Evolutionary conservation across 2,797 vertebrate genomes (phyloP).

Genomic region (Ctenosaura bakeri): DNA sequence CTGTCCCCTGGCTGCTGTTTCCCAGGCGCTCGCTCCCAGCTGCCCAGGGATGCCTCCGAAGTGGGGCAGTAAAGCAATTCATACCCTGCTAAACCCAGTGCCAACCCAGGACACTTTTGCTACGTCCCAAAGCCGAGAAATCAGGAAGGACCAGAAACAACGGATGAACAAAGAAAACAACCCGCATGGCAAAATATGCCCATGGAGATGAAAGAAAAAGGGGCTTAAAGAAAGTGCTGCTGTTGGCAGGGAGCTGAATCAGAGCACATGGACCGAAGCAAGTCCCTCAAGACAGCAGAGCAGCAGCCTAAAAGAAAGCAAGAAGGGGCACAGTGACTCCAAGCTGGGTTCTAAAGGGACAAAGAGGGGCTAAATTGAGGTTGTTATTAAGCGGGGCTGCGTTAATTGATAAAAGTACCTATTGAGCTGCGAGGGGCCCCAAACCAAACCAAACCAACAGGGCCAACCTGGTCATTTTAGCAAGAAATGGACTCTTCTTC

Average conservation of each 20-base stretch:
- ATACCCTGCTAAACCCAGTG: not conserved
- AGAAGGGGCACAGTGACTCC: not conserved
- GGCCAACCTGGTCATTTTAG: not conserved
- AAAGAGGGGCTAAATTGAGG: no score
- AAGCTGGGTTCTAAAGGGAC: not conserved
- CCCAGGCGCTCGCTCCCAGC: slow-evolving; percentile 5
- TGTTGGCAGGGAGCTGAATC: not conserved
- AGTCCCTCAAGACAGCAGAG: not conserved
- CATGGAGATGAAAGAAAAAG: not conserved
- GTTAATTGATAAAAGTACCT: not conserved
- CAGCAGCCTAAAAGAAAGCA: not conserved
- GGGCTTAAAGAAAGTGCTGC: not conserved
- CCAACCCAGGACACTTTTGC: not conserved
- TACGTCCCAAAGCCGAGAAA: no score
- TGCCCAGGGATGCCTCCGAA: not conserved
- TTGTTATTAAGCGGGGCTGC: not conserved
- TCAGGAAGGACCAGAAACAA: not conserved
- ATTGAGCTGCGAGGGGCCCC: not conserved
- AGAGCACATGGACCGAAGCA: not conserved
- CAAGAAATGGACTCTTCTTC: not conserved
- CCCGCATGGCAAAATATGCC: no score
- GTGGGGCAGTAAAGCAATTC: slow-evolving; percentile 16
- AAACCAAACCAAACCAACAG: not conserved
- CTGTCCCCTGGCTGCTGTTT: slow-evolving; percentile 18
- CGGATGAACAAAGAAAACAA: not conserved